Evolutionary conservation across 92 coral and sea anemone species (phyloP).

Genomic region (Chrysogorgia sp.): DNA sequence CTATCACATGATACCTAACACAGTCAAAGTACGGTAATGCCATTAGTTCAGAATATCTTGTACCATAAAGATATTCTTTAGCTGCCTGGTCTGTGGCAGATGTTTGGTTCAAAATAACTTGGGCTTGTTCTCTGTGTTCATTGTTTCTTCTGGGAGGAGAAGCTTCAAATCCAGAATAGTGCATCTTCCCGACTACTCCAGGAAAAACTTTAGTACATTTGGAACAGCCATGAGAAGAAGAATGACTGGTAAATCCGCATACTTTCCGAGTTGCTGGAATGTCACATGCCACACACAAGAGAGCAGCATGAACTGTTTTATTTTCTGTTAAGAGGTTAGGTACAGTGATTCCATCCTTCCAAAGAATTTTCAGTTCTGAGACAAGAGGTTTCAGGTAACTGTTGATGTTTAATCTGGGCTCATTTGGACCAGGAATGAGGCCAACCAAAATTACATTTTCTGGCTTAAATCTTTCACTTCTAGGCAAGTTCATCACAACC

Average conservation of each 20-base stretch:
- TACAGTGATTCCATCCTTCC: slow-evolving; percentile 56
- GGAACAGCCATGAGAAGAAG: slow-evolving; percentile 62
- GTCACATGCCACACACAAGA: slow-evolving; percentile 72
- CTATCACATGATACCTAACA: slow-evolving; percentile 67
- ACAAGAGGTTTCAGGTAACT: slow-evolving; percentile 50
- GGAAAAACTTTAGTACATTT: slow-evolving; percentile 66
- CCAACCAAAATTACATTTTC: slow-evolving; percentile 71
- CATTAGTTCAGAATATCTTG: slow-evolving; percentile 53
- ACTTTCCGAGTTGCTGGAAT: slow-evolving; percentile 74
- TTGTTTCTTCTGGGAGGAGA: slow-evolving; percentile 23
- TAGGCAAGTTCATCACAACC: slow-evolving; percentile 68
- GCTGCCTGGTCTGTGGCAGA: slow-evolving; percentile 43
- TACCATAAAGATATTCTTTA: slow-evolving; percentile 50
- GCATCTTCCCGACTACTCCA: slow-evolving; percentile 41
- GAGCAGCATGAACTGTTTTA: slow-evolving; percentile 36
- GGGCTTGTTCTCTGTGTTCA: slow-evolving; percentile 14
- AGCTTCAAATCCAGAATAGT: slow-evolving; percentile 11
- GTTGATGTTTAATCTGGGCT: slow-evolving; percentile 59
- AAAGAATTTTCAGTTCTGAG: slow-evolving; percentile 47
- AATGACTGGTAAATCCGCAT: slow-evolving; percentile 65
- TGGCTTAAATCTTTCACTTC: slow-evolving; percentile 61
- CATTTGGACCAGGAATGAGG: slow-evolving; percentile 69
- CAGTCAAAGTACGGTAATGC: slow-evolving; percentile 67
- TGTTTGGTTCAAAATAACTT: slow-evolving; percentile 56
- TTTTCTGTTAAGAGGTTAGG: not conserved